phyloP scores from a whole-genome alignment of 2,797 vertebrate genomes.

The Sebastes ruberrimus region DNA sequence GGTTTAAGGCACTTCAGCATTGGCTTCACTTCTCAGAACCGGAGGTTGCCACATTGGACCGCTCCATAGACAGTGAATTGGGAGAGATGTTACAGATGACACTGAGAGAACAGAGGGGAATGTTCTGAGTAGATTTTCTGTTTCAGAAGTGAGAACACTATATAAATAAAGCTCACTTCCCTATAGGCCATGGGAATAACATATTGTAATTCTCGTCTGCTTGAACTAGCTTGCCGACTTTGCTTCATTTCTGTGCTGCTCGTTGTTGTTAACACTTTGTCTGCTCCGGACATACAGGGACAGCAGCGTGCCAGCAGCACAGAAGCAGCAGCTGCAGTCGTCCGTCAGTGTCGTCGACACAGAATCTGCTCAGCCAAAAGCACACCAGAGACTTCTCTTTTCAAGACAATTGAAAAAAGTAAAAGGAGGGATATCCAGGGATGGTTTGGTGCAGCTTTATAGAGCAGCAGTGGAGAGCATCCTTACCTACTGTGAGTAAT shows the following conservation, averaged over 20 bases:
- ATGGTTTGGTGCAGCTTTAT: background rate
- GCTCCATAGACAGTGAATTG: too few relatives aligned
- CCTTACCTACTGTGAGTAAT: background rate
- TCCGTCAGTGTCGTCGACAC: background rate
- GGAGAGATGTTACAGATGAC: too few relatives aligned
- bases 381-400: background rate
- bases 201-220: background rate
- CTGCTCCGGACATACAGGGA: background rate
- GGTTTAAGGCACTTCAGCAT: fast-evolving
- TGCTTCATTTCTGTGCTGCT: background rate
- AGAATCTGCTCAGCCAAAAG: background rate
- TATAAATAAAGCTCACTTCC: too few relatives aligned
- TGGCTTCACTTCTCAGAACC: background rate
- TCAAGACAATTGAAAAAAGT: background rate
- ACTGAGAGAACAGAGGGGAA: too few relatives aligned
- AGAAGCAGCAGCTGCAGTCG: background rate
- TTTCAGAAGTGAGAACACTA: too few relatives aligned
- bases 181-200: too few relatives aligned
- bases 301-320: background rate
- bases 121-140: too few relatives aligned
- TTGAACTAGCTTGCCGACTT: background rate
- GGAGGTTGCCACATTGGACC: background rate
- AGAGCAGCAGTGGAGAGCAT: background rate
- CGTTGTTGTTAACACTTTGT: background rate
- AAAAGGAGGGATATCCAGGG: background rate